A percentile compares a stretch with the other conserved stretches of the same genome.
These are phyloP conservation scores for Caenorhabditis sinica DNA, from an alignment of 2,888 invertebrate genomes.

Conservation along the genomic window DNA sequence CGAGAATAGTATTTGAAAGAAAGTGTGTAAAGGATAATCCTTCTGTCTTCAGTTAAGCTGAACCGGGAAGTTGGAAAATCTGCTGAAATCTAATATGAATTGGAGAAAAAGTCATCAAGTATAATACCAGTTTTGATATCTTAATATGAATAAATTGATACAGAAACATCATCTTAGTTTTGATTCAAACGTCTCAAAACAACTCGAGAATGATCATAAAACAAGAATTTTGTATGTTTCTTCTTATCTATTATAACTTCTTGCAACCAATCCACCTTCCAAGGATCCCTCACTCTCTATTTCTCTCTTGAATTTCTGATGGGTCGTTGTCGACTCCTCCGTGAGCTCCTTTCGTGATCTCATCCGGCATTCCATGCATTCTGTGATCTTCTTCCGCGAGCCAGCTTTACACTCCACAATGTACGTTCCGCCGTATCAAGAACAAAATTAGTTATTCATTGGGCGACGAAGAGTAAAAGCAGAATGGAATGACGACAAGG, in stretches of 20 bases:
- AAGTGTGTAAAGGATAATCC: not conserved
- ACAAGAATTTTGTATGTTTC: no score
- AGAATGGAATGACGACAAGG: slow-evolving; percentile 37
- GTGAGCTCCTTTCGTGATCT: slow-evolving; percentile 39
- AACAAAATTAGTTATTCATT: slow-evolving; percentile 62
- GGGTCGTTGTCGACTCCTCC: not conserved
- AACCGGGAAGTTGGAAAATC: no score
- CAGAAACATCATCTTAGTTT: no score
- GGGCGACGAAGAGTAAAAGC: slow-evolving; percentile 53
- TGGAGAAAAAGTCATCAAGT: no score
- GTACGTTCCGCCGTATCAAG: slow-evolving; percentile 59
- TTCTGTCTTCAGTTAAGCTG: not conserved
- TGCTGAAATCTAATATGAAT: no score
- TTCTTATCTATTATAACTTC: not conserved
- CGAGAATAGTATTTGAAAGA: not conserved
- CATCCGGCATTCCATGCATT: slow-evolving; percentile 63
- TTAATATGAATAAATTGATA: no score
- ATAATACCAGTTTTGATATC: no score
- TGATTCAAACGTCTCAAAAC: no score
- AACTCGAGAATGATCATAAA: no score
- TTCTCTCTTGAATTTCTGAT: slow-evolving; percentile 47
- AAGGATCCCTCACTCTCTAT: not conserved
- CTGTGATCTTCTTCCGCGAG: slow-evolving; percentile 53
- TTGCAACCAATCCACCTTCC: not conserved
- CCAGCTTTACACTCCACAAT: slow-evolving; percentile 47